Evolutionary conservation across 1,140 invertebrate species (phyloP).

Genomic region (Caenorhabditis inopinata): DNA sequence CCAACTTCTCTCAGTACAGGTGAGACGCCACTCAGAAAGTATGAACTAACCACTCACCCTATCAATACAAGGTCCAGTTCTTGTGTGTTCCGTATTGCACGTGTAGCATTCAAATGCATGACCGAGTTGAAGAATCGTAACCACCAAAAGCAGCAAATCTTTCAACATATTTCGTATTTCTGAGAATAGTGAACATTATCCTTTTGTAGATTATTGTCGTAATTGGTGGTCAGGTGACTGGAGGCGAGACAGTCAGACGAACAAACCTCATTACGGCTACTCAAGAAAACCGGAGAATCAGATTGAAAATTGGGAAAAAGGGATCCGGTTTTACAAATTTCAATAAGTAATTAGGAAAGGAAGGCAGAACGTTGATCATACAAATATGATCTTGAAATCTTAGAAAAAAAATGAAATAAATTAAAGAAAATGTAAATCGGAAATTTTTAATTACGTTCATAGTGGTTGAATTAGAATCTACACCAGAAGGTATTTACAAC

Average conservation of each 20-base stretch:
- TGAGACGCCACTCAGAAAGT: too few species aligned
- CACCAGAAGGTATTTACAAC: too few species aligned
- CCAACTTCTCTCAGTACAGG: too few species aligned
- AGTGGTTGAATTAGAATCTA: too few species aligned
- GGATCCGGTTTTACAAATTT: not conserved
- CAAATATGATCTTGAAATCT: too few species aligned
- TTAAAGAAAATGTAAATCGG: too few species aligned
- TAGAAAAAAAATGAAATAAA: too few species aligned
- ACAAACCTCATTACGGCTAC: not conserved
- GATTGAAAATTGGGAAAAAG: not conserved
- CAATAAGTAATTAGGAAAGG: too few species aligned
- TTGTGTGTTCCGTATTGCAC: not conserved
- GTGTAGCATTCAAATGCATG: constrained; percentile 9
- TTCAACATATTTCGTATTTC: not conserved
- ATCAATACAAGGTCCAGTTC: constrained; percentile 7
- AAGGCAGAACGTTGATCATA: too few species aligned
- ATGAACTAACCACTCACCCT: not conserved
- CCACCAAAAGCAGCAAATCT: not conserved
- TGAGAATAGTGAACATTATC: not conserved
- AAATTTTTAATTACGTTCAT: too few species aligned
- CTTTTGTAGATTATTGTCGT: not conserved
- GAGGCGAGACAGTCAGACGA: not conserved
- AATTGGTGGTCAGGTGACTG: not conserved
- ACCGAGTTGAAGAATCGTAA: not conserved
- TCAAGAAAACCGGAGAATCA: not conserved